These are phyloP conservation scores for Julus scandinavius DNA, from an alignment of 2,888 invertebrate genomes.

Conservation along the genomic window DNA sequence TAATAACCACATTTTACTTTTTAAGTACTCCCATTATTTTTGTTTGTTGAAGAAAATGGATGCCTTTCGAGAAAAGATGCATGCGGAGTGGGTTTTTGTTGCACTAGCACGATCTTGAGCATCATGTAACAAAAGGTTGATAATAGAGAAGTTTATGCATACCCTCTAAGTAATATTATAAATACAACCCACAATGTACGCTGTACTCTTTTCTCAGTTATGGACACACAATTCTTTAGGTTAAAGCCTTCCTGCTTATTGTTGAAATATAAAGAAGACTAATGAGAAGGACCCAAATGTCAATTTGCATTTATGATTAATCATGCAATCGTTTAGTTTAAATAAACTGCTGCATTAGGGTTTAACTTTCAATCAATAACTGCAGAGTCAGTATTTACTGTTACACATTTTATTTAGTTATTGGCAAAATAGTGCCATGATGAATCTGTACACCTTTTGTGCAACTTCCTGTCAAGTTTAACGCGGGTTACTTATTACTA, in stretches of 20 bases:
- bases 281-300: neutral
- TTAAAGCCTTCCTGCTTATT: neutral
- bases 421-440: too few species aligned
- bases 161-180: slow-evolving; percentile 13
- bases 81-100: slow-evolving; percentile 36
- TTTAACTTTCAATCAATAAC: neutral
- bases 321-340: neutral
- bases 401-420: neutral
- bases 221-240: neutral
- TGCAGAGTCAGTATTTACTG: neutral
- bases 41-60: slow-evolving; percentile 40
- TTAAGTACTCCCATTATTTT: slow-evolving; percentile 45
- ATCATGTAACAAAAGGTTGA: slow-evolving; percentile 28
- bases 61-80: slow-evolving; percentile 36
- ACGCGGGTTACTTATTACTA: too few species aligned
- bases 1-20: slow-evolving; percentile 9
- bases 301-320: slow-evolving; percentile 7
- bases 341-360: neutral
- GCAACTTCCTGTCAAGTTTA: too few species aligned
- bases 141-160: slow-evolving; percentile 5
- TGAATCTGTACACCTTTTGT: too few species aligned
- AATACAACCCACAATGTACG: neutral
- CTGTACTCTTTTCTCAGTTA: neutral
- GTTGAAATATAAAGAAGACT: slow-evolving; percentile 22
- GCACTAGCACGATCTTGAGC: slow-evolving; percentile 40